A percentile compares a stretch with the other conserved stretches of the same genome.
These are phyloP conservation scores for Odontamblyopus lacepedii DNA, from an alignment of 2,797 vertebrate genomes.

Conservation along the genomic window DNA sequence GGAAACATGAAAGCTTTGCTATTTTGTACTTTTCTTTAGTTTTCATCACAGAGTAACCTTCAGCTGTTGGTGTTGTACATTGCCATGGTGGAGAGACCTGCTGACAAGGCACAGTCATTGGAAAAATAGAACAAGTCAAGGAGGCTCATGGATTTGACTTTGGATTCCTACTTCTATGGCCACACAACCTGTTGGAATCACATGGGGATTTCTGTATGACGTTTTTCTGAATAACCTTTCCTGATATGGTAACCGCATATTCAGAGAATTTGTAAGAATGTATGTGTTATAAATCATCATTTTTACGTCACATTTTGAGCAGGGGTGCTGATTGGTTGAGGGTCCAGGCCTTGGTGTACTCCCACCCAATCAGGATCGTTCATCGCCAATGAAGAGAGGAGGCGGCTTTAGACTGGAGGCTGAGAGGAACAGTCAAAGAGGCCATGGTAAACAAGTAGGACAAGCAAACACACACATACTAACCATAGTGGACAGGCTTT, in stretches of 20 bases:
- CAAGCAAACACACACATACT: slow-evolving; percentile 55
- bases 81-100: slow-evolving; percentile 34
- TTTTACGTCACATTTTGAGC: slow-evolving; percentile 44
- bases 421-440: slow-evolving; percentile 52
- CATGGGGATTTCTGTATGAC: slow-evolving; percentile 16
- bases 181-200: not conserved
- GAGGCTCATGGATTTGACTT: not conserved
- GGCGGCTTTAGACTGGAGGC: slow-evolving; percentile 53
- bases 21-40: slow-evolving; percentile 3
- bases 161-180: not conserved
- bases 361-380: slow-evolving; percentile 43
- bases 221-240: slow-evolving; percentile 10
- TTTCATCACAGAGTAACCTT: slow-evolving; percentile 29
- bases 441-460: slow-evolving; percentile 63
- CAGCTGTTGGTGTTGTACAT: slow-evolving; percentile 9
- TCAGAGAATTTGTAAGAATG: slow-evolving; percentile 7
- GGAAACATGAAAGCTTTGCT: slow-evolving; percentile 15
- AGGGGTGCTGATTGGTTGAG: slow-evolving; percentile 31
- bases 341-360: slow-evolving; percentile 2
- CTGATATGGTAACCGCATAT: slow-evolving; percentile 39
- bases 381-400: not conserved
- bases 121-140: slow-evolving; percentile 18
- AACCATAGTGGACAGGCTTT: slow-evolving; percentile 75
- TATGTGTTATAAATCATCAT: slow-evolving; percentile 18
- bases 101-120: slow-evolving; percentile 40